These are phyloP conservation scores for Tiliqua scincoides DNA, from an alignment of 2,113 vertebrate genomes.

Conservation along the genomic window DNA sequence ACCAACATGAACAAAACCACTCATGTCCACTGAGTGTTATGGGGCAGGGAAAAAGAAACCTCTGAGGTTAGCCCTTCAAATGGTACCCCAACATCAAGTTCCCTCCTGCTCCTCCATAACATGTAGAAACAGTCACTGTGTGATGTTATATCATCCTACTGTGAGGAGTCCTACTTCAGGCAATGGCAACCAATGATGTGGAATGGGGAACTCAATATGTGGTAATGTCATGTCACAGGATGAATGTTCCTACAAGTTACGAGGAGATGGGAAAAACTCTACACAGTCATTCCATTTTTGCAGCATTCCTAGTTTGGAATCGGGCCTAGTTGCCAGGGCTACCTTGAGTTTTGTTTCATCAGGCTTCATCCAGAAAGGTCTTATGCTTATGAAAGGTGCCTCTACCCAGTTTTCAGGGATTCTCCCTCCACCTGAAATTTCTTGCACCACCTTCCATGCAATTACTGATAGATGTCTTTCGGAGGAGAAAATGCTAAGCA, in stretches of 20 bases:
- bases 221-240: too few species aligned
- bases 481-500: too few species aligned
- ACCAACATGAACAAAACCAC: neutral
- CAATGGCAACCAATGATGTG: neutral
- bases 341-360: neutral
- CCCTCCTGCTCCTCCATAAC: neutral
- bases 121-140: neutral
- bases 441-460: too few species aligned
- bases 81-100: too few species aligned
- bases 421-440: too few species aligned
- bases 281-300: neutral
- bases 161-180: neutral
- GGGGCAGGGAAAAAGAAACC: neutral
- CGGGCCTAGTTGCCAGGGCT: neutral
- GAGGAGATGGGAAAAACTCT: neutral
- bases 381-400: too few species aligned
- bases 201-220: neutral
- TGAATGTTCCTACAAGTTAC: too few species aligned
- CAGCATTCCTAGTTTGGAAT: neutral
- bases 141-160: neutral
- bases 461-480: too few species aligned
- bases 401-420: too few species aligned
- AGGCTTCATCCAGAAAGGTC: too few species aligned
- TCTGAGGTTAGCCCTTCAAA: neutral
- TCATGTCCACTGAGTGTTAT: neutral